Percentiles rank a stretch among this genome's conserved stretches.
These are phyloP conservation scores for Gambusia holbrooki DNA, from an alignment of 2,113 vertebrate genomes.

Conservation along the genomic window DNA sequence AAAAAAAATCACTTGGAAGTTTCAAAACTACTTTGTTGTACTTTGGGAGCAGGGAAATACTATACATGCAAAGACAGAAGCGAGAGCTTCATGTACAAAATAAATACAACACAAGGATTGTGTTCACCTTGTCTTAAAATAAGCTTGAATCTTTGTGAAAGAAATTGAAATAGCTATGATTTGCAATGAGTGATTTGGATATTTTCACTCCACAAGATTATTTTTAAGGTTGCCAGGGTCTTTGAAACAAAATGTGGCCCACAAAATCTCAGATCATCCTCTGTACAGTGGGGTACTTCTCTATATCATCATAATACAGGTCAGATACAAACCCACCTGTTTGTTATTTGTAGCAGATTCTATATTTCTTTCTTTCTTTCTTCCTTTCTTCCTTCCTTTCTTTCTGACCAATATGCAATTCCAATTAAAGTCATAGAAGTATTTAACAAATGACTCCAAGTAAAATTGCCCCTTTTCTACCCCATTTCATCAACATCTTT, in stretches of 20 bases:
- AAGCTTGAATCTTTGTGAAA: background rate
- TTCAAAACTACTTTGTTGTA: conserved; percentile 49
- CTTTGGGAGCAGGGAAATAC: conserved; percentile 40
- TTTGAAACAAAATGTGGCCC: background rate
- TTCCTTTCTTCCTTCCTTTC: background rate
- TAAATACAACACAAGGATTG: conserved; percentile 10
- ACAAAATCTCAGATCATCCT: background rate
- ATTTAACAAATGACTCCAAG: background rate
- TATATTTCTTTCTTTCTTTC: background rate
- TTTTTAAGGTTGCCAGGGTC: background rate
- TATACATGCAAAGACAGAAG: conserved; percentile 32
- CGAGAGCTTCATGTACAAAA: background rate
- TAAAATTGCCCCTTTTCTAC: background rate
- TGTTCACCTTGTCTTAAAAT: conserved; percentile 7
- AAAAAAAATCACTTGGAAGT: conserved; percentile 25
- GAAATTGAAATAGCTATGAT: background rate
- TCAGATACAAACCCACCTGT: background rate
- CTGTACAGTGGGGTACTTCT: background rate
- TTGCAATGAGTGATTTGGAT: background rate
- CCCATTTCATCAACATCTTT: background rate
- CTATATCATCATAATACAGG: background rate
- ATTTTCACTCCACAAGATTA: background rate
- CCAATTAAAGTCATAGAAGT: background rate
- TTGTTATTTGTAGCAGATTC: background rate
- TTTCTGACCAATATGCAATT: background rate